phyloP scores from a whole-genome alignment of 2,888 invertebrate genomes.

The Chymomyza caudatula region DNA sequence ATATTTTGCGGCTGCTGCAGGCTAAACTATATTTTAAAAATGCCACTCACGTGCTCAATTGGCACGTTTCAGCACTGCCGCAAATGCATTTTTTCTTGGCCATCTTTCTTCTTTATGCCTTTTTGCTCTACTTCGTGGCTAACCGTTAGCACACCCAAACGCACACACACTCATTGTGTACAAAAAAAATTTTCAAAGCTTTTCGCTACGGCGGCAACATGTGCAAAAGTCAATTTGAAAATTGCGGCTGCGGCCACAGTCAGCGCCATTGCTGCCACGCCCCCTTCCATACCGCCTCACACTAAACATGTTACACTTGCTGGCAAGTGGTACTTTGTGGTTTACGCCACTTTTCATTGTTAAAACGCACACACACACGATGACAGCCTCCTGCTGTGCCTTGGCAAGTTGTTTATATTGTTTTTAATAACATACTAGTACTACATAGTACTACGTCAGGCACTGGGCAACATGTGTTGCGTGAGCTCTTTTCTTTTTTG shows the following conservation, averaged over 20 bases:
- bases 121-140: constrained; percentile 42
- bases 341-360: constrained; percentile 49
- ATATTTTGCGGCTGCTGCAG: constrained; percentile 18
- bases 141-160: constrained; percentile 23
- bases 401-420: constrained; percentile 65
- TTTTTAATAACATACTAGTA: constrained; percentile 68
- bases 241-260: constrained; percentile 50
- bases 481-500: constrained; percentile 7
- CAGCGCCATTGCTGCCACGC: constrained; percentile 11
- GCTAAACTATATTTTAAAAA: constrained; percentile 29
- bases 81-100: constrained; percentile 45
- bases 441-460: not conserved
- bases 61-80: constrained; percentile 55
- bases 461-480: constrained; percentile 56
- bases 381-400: not conserved
- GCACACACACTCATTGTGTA: not conserved
- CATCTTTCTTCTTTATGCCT: constrained; percentile 23
- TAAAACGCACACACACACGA: constrained; percentile 9
- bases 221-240: constrained; percentile 73
- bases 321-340: constrained; percentile 62
- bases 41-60: constrained; percentile 59
- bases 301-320: constrained; percentile 30
- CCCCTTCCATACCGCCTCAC: constrained; percentile 1
- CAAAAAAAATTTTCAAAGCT: not conserved
- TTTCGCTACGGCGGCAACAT: constrained; percentile 51